Evolutionary conservation across 2,113 vertebrate species (phyloP), one percentile per base, ranked within the genome.

Genomic region (Uropsilus gracilis): DNA sequence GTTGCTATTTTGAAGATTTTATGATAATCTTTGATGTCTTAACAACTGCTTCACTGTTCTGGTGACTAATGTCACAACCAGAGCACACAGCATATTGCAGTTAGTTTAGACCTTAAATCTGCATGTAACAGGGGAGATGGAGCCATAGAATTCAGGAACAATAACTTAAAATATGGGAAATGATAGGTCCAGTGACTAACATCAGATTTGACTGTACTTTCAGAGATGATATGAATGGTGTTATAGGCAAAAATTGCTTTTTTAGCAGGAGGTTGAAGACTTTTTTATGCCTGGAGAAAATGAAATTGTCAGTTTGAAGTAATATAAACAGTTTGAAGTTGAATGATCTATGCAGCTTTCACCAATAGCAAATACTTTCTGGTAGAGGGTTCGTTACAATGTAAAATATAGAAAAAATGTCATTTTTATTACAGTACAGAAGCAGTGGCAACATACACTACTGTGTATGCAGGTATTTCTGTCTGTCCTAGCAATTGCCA

Each of bases 251-350:
- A 96, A 91, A 77, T 83, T 63, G 48, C 14, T 82, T 95, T 96
- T 94, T 94, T 85, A 85, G 17, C 26, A 34, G 26, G 22, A 90
- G 22, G 48, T 91, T 78, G 72, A 63, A 37, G 10, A 7, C 14
- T 22, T 37, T 80, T 86, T 80, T 55, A 85, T 94, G 46, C 44
- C 72, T 80, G 37, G 88, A 82, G 68, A 94, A 88, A 95, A 89
- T 94, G 63, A 89, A 93, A 44, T 80, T 96, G 85, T 87, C 85
- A 88, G 26, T 90, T 89, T 72, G 44, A 93, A 92, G 85, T 64
- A 73, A 81, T 71, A 84, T 55, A 92, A 95, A 94, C 66, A 73
- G 66, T 94, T 57, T 89, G 89, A 88, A 73, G 68, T 42, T 86
- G 77, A 90, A 59, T 78, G 90, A 80, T 88, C 68, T 87, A 37